Base-by-base conservation (phyloP, 2,888 invertebrate species). In the Sycophila texana region DNA sequence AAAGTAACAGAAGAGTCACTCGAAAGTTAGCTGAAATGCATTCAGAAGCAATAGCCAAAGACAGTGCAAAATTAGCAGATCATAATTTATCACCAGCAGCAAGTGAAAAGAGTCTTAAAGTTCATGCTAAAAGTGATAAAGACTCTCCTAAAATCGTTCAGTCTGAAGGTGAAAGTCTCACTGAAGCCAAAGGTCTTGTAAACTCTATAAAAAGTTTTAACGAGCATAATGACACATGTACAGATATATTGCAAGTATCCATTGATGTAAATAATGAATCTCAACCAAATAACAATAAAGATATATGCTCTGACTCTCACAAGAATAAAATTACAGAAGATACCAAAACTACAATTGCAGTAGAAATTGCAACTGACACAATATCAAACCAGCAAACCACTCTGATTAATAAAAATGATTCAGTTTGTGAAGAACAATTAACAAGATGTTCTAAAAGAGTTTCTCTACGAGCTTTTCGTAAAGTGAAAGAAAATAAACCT, bases 21-120 rank as follows among this genome's bases (percentile, higher is more conserved):
- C 63, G 49, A n/a, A 65, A 65, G 51, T 65, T 51, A 16, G 53
- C n/a, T 20, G 57, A 70, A 70, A 77, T 66, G 26, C n/a, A 57
- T 63, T 26, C 22, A 22, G 71, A 71, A 30, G 49, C 14, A 60
- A 4, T 14, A 49, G 13, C 16, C 18, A 58, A 77, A 49, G 26
- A 57, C 18, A 70, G 58, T 53, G 58, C 49, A 14, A 18, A 70
- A 39, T 4, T 13, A n/a, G n/a, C 47, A 22, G 16, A 55, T 55
- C 39, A 39, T 39, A 74, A 68, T 26, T 20, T 20, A 12, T 0
- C 39, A 60, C 10, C 58, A 30, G 60, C 22, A 20, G 67, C 2
- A 70, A 65, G n/a, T 74, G 22, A 66, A 20, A 71, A 65, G 4
- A 20, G 65, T 16, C 20, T 22, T 53, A 39, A 47, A 60, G 18